Evolutionary conservation across 1,140 invertebrate genomes (phyloP), one percentile per base, ranked within the genome.

Genomic region (Drosophila pectinifera): DNA sequence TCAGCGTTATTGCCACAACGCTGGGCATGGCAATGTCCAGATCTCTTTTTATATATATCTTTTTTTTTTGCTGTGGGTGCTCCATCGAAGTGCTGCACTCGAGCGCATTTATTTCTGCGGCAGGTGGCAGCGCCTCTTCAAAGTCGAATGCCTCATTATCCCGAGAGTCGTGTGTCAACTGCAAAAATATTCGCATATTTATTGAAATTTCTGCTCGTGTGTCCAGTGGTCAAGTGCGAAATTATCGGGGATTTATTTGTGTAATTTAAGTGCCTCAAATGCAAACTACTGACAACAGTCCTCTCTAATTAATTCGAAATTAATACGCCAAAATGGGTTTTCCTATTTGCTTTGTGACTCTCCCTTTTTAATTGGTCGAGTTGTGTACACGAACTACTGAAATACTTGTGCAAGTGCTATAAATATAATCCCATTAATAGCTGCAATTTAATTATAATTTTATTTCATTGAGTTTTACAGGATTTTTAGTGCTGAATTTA

Each of bases 61-160:
- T 38, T 73, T 39, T 22, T 22, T 22, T 22, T 22, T 22, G 22
- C 22, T 2, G 1, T 22, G 84, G 28, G 28, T 31, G 28, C 28
- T 75, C 39, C 53, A 48, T 20, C 56, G 38, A 36, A 57, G 61
- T 51, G 48, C 42, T 55, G 42, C 73, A 70, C 78, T 85, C 67
- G 56, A 81, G 56, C 28, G 55, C 36, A 74, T 28, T 54, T 54
- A 54, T 55, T 26, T 54, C 51, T 58, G 63, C 68, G 58, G 28
- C 73, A 85, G 78, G 61, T 85, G 82, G 74, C 38, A 8, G 28
- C 28, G 68, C 51, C 73, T 74, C 68, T 77, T 68, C 36, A 68
- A 39, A 34, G 43, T 74, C 41, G 31, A 62, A 41, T 73, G 69
- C 51, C 67, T 39, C 45, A 61, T 53, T 45, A 54, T 38, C 24